Evolutionary conservation across 2,888 invertebrate species (phyloP).

Genomic region (Noctua janthe): DNA sequence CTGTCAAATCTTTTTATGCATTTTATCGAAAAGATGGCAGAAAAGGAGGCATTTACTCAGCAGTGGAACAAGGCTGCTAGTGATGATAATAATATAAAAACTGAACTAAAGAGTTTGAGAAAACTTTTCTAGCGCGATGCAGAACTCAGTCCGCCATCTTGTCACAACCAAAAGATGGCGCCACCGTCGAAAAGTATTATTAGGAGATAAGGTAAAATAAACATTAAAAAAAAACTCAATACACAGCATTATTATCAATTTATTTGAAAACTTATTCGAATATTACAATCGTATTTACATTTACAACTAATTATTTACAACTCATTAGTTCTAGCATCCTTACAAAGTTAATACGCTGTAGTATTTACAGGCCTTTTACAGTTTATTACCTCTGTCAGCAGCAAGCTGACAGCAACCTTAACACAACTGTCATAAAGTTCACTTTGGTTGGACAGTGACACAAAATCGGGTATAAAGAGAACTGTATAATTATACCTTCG

Average conservation of each 20-base stretch:
- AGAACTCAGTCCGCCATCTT: no score
- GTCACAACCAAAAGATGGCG: no score
- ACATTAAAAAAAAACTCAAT: no score
- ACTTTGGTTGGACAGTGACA: background rate
- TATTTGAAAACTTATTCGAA: constrained; percentile 17
- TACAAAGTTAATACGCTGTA: background rate
- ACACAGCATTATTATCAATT: constrained; percentile 6
- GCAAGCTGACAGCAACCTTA: background rate
- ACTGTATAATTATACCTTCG: background rate
- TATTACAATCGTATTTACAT: constrained; percentile 33
- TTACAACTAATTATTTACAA: constrained; percentile 12
- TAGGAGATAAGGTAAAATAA: no score
- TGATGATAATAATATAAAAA: no score
- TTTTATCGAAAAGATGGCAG: no score
- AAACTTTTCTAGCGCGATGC: no score
- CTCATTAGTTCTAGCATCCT: constrained; percentile 7
- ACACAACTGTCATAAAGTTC: background rate
- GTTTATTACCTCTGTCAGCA: background rate
- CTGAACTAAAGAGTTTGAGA: no score
- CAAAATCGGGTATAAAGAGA: background rate
- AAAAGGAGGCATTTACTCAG: no score
- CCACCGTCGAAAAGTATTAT: no score
- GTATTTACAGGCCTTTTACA: background rate
- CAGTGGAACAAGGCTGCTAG: no score
- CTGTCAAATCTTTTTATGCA: no score